phyloP scores from a whole-genome alignment of 2,888 invertebrate genomes.

The Drosophila stalkeri region DNA sequence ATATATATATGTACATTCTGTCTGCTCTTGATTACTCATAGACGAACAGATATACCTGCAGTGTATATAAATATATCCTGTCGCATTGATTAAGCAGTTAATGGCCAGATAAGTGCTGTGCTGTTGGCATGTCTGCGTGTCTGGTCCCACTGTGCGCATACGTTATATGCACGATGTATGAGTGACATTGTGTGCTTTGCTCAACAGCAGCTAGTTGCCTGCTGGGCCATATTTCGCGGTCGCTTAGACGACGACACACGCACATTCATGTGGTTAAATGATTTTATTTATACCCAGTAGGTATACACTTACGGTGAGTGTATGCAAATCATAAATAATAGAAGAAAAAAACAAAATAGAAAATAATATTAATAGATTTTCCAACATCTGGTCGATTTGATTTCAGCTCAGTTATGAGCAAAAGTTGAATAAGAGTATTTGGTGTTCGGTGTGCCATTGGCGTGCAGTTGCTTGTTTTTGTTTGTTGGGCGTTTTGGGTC shows the following conservation, averaged over 20 bases:
- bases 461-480: neutral
- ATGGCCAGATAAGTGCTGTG: neutral
- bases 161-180: conserved; percentile 12
- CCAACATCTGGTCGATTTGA: neutral
- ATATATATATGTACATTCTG: neutral
- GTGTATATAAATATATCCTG: neutral
- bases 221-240: conserved; percentile 37
- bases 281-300: neutral
- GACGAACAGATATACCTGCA: too few relatives aligned
- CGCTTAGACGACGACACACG: conserved; percentile 23
- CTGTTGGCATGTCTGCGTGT: neutral
- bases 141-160: conserved; percentile 28
- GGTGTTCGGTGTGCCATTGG: neutral
- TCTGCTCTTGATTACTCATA: neutral
- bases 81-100: conserved; percentile 1
- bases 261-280: conserved; percentile 19
- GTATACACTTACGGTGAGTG: neutral
- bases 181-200: conserved; percentile 29
- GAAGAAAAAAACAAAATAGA: too few relatives aligned
- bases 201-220: conserved; percentile 29
- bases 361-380: too few relatives aligned
- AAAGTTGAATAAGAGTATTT: neutral
- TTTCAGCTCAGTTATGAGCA: neutral
- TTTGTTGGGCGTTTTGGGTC: conserved; percentile 29
- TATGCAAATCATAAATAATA: neutral